Evolutionary conservation across 1,140 invertebrate species (phyloP).

Genomic region (Macrobrachium nipponense): DNA sequence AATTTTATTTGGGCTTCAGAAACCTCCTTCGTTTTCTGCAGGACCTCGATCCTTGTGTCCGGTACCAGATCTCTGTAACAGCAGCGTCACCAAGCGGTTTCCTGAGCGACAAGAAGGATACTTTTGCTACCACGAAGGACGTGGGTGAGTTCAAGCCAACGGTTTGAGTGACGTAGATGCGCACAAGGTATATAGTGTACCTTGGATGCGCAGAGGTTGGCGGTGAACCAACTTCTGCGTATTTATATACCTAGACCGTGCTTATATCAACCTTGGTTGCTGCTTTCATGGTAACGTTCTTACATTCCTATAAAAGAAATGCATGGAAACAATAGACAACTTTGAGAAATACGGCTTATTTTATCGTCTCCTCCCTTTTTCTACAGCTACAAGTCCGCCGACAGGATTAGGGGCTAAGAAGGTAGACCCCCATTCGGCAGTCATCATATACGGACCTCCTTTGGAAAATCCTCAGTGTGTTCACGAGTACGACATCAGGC

Average conservation of each 20-base stretch:
- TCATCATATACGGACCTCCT: constrained; percentile 5
- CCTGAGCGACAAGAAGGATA: neutral
- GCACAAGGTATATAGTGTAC: too few relatives aligned
- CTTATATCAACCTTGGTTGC: too few relatives aligned
- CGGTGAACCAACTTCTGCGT: too few relatives aligned
- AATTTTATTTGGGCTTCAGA: neutral
- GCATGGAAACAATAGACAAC: too few relatives aligned
- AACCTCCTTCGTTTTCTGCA: neutral
- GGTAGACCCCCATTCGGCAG: neutral
- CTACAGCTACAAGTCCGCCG: constrained; percentile 15
- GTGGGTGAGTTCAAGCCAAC: constrained; percentile 20
- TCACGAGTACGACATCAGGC: constrained; percentile 1
- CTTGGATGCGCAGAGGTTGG: too few relatives aligned
- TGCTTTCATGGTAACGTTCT: too few relatives aligned
- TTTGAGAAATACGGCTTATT: too few relatives aligned
- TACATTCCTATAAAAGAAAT: too few relatives aligned
- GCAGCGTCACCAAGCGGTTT: constrained; percentile 19
- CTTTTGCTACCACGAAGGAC: constrained; percentile 13
- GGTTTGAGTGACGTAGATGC: neutral
- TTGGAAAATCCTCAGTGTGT: constrained; percentile 30
- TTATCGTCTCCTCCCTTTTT: neutral
- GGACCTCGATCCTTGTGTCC: constrained; percentile 19
- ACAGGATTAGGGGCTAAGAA: neutral
- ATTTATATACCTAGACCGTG: too few relatives aligned
- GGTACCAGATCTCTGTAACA: constrained; percentile 27